A percentile compares a stretch with the other conserved stretches of the same genome.
These are phyloP conservation scores for Hippocampus guttulatus DNA, from an alignment of 2,113 vertebrate genomes.

Conservation along the genomic window DNA sequence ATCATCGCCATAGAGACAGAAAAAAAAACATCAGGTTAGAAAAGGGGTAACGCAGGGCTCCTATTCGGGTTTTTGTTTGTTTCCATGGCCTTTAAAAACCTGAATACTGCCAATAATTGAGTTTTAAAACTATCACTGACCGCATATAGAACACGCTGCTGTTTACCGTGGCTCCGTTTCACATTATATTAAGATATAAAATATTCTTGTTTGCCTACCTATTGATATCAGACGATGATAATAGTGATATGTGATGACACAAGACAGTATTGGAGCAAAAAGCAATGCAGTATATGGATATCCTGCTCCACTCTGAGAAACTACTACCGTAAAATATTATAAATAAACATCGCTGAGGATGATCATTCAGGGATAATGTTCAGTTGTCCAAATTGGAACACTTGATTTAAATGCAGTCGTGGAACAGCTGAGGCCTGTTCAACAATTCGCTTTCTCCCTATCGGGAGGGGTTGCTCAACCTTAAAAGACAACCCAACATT, in stretches of 20 bases:
- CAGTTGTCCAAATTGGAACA: not conserved
- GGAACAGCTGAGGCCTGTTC: constrained; percentile 12
- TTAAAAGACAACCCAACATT: constrained; percentile 19
- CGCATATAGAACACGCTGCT: too few relatives aligned
- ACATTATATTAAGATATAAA: too few relatives aligned
- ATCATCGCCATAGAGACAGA: too few relatives aligned
- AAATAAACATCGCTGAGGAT: not conserved
- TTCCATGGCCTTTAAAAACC: too few relatives aligned
- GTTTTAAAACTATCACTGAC: too few relatives aligned
- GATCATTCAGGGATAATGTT: not conserved
- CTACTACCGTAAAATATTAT: not conserved
- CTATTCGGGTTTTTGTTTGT: too few relatives aligned
- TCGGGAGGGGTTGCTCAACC: constrained; percentile 29
- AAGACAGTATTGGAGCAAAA: not conserved
- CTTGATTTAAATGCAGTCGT: not conserved
- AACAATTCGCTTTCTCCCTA: constrained; percentile 35
- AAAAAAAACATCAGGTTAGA: too few relatives aligned
- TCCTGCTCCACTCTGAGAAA: not conserved
- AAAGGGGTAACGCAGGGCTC: too few relatives aligned
- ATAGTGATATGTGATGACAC: not conserved
- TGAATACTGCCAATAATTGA: too few relatives aligned
- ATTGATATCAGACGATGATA: not conserved
- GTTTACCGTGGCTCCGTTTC: too few relatives aligned
- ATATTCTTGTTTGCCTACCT: too few relatives aligned
- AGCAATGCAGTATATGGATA: not conserved